Conservation (phyloP, 1,140 invertebrate genomes). For the Grapholita molesta region DNA sequence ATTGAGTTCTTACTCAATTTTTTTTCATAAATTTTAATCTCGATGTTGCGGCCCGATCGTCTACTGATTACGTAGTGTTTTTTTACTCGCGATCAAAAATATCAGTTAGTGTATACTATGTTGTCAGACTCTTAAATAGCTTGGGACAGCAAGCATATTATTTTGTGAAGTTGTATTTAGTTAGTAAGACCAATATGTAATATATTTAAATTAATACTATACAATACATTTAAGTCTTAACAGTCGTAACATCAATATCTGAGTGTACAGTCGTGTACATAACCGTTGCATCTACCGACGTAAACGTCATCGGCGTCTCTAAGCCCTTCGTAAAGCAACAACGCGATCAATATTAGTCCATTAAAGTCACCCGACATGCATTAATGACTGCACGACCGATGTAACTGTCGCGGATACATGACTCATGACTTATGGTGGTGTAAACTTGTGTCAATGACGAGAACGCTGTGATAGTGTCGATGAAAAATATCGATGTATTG, state of each 20-base stretch:
- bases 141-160: no score
- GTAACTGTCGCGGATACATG: slow-evolving; percentile 56
- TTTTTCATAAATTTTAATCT: no score
- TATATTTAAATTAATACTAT: no score
- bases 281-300: slow-evolving; percentile 17
- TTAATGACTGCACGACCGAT: slow-evolving; percentile 51
- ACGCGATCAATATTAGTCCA: slow-evolving; percentile 46
- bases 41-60: no score
- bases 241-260: not conserved
- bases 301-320: slow-evolving; percentile 29
- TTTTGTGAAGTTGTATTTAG: no score
- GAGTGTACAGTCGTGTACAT: not conserved
- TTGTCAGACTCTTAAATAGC: no score
- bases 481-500: slow-evolving; percentile 22
- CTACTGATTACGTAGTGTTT: no score
- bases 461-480: slow-evolving; percentile 47
- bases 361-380: slow-evolving; percentile 52
- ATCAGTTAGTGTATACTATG: no score
- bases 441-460: slow-evolving; percentile 45
- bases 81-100: no score
- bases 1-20: no score
- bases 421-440: slow-evolving; percentile 53
- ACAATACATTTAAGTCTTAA: not conserved
- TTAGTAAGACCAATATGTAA: no score
- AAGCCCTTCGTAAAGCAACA: slow-evolving; percentile 33